A percentile compares a stretch with the other conserved stretches of the same genome.
Evolutionary conservation across 64 coral and sea anemone species (phyloP).

Genomic region (Montipora efflorescens): DNA sequence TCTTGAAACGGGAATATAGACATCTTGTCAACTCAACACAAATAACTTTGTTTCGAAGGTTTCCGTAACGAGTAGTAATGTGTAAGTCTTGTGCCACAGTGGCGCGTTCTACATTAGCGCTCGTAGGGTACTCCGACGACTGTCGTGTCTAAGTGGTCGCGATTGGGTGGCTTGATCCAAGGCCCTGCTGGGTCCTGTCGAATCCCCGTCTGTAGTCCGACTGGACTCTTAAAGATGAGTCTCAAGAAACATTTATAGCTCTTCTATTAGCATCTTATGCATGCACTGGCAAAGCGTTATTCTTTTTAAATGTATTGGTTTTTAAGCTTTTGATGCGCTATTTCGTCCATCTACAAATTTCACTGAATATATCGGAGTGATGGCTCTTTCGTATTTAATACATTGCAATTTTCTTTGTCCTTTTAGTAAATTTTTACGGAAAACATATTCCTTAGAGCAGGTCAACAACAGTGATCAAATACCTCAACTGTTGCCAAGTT

Average conservation of each 20-base stretch:
- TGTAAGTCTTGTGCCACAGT: not conserved
- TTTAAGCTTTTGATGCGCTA: not conserved
- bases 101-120: not conserved
- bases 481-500: conserved; percentile 34
- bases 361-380: not conserved
- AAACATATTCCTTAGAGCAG: not conserved
- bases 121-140: not conserved
- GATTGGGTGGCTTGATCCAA: conserved; percentile 47
- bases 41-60: not conserved
- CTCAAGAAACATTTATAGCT: not conserved
- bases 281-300: not conserved
- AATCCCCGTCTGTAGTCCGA: conserved; percentile 38
- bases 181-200: conserved; percentile 56
- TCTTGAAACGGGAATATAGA: conserved; percentile 71
- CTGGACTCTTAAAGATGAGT: conserved; percentile 1
- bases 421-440: not conserved
- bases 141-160: conserved; percentile 34
- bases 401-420: not conserved
- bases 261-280: not conserved
- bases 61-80: not conserved
- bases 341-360: not conserved
- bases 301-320: conserved; percentile 12
- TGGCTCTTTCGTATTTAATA: not conserved
- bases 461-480: conserved; percentile 1
- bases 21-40: not conserved